phyloP scores from a whole-genome alignment of 2,888 invertebrate genomes.

The Drosophila paramelanica region DNA sequence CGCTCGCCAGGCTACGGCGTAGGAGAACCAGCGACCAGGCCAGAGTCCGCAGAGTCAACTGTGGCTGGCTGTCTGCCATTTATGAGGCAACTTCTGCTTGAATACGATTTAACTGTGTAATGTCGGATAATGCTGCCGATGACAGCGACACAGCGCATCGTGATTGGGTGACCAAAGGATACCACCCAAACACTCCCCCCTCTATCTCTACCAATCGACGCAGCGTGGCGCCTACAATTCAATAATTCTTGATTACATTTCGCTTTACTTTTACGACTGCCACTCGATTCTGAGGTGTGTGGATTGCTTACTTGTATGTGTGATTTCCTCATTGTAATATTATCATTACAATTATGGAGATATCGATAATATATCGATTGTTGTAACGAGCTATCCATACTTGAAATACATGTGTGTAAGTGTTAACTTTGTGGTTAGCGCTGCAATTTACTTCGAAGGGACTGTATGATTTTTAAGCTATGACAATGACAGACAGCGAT shows the following conservation, averaged over 20 bases:
- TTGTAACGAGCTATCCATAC: background rate
- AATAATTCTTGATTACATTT: constrained; percentile 68
- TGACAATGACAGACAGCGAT: background rate
- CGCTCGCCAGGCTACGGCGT: constrained; percentile 9
- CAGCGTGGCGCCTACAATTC: constrained; percentile 34
- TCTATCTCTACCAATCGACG: background rate
- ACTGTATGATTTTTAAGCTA: too few relatives aligned
- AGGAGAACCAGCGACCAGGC: too few relatives aligned
- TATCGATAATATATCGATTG: constrained; percentile 11
- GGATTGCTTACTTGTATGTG: constrained; percentile 4
- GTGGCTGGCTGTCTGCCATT: constrained; percentile 52
- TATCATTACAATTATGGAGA: background rate
- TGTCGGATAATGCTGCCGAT: constrained; percentile 59
- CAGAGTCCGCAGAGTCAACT: background rate
- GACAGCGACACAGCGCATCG: constrained; percentile 30
- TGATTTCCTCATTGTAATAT: background rate
- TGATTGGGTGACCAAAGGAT: constrained; percentile 30
- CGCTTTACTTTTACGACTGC: constrained; percentile 9
- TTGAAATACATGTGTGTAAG: background rate
- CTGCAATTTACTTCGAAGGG: background rate
- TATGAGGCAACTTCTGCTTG: constrained; percentile 50
- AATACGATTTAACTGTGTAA: constrained; percentile 66
- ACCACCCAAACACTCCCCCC: background rate
- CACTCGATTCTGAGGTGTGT: constrained; percentile 5
- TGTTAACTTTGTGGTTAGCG: background rate